Evolutionary conservation across 2,888 invertebrate genomes (phyloP), one percentile per base, ranked within the genome.

Genomic region (Drosophila kokeensis): DNA sequence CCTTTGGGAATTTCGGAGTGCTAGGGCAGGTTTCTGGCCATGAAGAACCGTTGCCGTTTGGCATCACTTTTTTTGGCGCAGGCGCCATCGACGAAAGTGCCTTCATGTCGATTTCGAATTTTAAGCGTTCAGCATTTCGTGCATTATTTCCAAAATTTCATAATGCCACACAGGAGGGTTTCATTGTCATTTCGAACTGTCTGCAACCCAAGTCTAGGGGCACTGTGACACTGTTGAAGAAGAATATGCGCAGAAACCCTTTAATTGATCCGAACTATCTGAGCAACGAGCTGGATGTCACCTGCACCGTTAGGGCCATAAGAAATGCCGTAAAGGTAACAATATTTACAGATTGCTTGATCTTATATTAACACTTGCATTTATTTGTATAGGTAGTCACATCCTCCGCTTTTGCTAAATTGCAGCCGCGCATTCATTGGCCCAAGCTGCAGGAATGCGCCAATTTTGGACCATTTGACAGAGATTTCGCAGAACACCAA

Each of bases 231-330:
- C 90, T 97, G 1, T 92, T 91, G 18, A 94, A 95, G 40, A 90
- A 92, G 34, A 94, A 95, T 84, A 95, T 96, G 10, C 92, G 93
- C 0, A 93, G 94, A 13, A 94, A 95, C 27, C 97, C 97, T 0
- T 91, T 94, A 0, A 96, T 98, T 45, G 95, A 97, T 90, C 96
- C 97, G 0, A 96, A 96, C 74, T 98, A 97, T 91, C 93, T 97
- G 71, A 93, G 95, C 42, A 92, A 94, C 4, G 90, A 93, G 2
- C 92, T 93, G 52, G 97, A 97, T 89, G 92, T 96, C 7, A 86
- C 89, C 2, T 96, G 96, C 87, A 95, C 95, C 72, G 93, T 95
- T 21, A 93, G 93, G 91, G 96, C 95, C 10, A 94, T 96, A 38
- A 94, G 95, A 57, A 92, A 95, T 59, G 95, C 94, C 0, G 94